Conservation (phyloP, 2,797 vertebrate species). For the Phyllotis vaccarum region DNA sequence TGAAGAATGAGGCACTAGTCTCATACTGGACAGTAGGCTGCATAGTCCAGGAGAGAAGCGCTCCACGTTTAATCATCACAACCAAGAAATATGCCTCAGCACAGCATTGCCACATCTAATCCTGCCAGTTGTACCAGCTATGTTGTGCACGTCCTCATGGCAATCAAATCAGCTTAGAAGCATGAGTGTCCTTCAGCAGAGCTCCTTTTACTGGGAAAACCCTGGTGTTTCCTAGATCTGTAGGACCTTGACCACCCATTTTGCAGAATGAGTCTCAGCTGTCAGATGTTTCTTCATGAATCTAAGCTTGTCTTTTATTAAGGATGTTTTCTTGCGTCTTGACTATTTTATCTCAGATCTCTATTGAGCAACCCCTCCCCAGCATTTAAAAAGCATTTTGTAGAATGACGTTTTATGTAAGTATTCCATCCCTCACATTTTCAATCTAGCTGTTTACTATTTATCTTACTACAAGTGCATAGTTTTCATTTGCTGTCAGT, state of each 20-base stretch:
- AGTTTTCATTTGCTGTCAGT: neutral
- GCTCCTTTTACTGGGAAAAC: neutral
- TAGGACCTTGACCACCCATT: slow-evolving; percentile 9
- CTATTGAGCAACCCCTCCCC: neutral
- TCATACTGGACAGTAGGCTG: neutral
- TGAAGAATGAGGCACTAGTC: neutral
- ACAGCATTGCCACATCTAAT: neutral
- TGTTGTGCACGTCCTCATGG: neutral
- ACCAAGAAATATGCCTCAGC: neutral
- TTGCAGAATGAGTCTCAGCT: slow-evolving; percentile 9
- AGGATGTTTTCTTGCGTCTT: slow-evolving; percentile 7
- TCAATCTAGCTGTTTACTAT: slow-evolving; percentile 28
- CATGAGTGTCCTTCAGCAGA: neutral
- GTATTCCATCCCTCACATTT: slow-evolving; percentile 18
- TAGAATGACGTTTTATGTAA: slow-evolving; percentile 20
- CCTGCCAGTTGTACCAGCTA: neutral
- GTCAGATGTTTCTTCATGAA: slow-evolving; percentile 46
- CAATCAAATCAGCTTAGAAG: slow-evolving; percentile 28
- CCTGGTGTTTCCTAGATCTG: slow-evolving; percentile 1
- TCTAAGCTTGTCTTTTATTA: slow-evolving; percentile 7
- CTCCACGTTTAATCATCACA: neutral
- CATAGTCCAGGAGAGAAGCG: neutral
- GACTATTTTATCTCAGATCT: slow-evolving; percentile 42
- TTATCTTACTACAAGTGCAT: neutral
- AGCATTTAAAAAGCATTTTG: neutral